Percentiles rank a stretch among this genome's conserved stretches.
These are phyloP conservation scores for Drosophila lowei DNA, from an alignment of 1,140 invertebrate species.

Conservation along the genomic window DNA sequence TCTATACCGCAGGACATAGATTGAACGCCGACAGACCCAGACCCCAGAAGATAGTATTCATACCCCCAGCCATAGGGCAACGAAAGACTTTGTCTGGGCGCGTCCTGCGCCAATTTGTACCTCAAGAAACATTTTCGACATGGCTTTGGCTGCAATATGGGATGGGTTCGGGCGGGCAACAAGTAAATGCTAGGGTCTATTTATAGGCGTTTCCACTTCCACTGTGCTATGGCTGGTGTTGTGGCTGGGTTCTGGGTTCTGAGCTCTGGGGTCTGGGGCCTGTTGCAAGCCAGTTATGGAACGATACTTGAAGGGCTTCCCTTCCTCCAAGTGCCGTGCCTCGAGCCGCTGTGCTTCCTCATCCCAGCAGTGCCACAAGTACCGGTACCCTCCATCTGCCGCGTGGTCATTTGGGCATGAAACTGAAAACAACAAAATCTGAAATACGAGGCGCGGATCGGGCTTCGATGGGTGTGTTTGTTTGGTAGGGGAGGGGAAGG, in stretches of 20 bases:
- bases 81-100: slow-evolving; percentile 20
- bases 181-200: slow-evolving; percentile 51
- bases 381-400: too few relatives aligned
- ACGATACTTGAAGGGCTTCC: slow-evolving; percentile 45
- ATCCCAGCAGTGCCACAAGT: not conserved
- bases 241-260: not conserved
- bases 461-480: slow-evolving; percentile 12
- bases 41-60: not conserved
- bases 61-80: not conserved
- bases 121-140: slow-evolving; percentile 25
- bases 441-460: slow-evolving; percentile 31
- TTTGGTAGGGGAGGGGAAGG: slow-evolving; percentile 30
- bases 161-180: slow-evolving; percentile 19
- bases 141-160: slow-evolving; percentile 34
- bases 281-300: slow-evolving; percentile 51
- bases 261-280: not conserved
- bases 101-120: slow-evolving; percentile 45
- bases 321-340: slow-evolving; percentile 7
- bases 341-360: slow-evolving; percentile 6
- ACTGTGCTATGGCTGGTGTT: slow-evolving; percentile 9
- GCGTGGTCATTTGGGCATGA: slow-evolving; percentile 55
- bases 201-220: slow-evolving; percentile 24
- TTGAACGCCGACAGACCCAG: not conserved
- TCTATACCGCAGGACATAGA: too few relatives aligned
- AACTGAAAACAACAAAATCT: slow-evolving; percentile 61